Evolutionary conservation across 2,113 vertebrate species (phyloP).

Genomic region (Cebidichthys violaceus): DNA sequence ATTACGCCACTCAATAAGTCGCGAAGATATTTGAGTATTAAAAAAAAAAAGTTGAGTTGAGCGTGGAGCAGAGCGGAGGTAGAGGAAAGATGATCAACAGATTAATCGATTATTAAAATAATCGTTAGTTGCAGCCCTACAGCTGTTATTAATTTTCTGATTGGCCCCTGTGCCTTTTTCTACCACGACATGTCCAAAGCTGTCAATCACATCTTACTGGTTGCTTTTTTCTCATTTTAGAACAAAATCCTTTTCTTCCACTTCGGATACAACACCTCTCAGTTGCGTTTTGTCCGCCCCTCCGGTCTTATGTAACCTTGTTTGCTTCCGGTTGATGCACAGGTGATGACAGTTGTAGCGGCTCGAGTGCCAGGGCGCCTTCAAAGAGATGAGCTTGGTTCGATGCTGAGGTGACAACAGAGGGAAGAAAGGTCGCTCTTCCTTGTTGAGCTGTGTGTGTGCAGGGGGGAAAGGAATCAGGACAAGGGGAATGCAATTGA

Average conservation of each 20-base stretch:
- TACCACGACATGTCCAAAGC: not conserved
- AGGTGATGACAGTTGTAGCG: constrained; percentile 48
- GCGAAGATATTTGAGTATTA: too few relatives aligned
- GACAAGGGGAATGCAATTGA: constrained; percentile 16
- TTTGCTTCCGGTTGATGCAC: constrained; percentile 54
- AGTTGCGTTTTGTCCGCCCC: constrained; percentile 13
- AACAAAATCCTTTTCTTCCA: not conserved
- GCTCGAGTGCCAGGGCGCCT: constrained; percentile 33
- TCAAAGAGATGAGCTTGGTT: constrained; percentile 61
- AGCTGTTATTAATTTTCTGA: not conserved
- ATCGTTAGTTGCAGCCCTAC: too few relatives aligned
- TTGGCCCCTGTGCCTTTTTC: not conserved
- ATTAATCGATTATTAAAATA: too few relatives aligned
- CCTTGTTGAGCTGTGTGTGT: constrained; percentile 3
- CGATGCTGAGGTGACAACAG: constrained; percentile 57
- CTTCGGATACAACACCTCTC: not conserved
- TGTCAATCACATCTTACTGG: not conserved
- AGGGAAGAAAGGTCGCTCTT: constrained; percentile 56
- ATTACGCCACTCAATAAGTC: too few relatives aligned
- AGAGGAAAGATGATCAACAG: too few relatives aligned
- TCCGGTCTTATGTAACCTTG: constrained; percentile 30
- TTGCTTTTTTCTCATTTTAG: not conserved
- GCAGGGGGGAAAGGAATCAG: constrained; percentile 32
- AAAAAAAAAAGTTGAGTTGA: too few relatives aligned
- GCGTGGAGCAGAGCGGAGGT: too few relatives aligned